These are phyloP conservation scores for Bufo bufo DNA, from an alignment of 2,113 vertebrate genomes.

Conservation along the genomic window DNA sequence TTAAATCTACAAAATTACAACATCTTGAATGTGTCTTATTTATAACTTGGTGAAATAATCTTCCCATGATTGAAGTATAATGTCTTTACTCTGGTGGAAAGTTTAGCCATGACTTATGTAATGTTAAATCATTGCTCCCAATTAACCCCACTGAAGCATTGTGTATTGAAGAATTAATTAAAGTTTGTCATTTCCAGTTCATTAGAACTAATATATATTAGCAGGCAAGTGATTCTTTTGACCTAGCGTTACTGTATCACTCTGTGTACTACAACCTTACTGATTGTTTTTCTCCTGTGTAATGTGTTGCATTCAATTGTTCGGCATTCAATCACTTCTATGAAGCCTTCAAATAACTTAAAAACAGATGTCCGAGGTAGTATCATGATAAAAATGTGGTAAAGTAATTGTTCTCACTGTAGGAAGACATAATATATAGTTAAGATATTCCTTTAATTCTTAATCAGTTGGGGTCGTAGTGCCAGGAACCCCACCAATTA, in stretches of 20 bases:
- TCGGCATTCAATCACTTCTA: too few relatives aligned
- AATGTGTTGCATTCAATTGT: too few relatives aligned
- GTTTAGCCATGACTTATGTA: conserved; percentile 26
- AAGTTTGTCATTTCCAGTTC: conserved; percentile 11
- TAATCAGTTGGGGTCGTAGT: too few relatives aligned
- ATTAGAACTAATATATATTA: conserved; percentile 29
- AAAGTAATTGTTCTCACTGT: too few relatives aligned
- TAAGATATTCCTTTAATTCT: too few relatives aligned
- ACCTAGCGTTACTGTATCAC: conserved; percentile 1
- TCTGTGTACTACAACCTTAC: background rate
- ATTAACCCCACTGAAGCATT: conserved; percentile 16
- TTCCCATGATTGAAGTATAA: conserved; percentile 11
- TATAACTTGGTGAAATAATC: background rate
- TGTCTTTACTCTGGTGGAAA: background rate
- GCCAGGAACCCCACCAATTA: too few relatives aligned
- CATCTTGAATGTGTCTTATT: background rate
- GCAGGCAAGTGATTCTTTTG: background rate
- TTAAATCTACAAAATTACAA: too few relatives aligned
- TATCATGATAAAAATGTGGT: too few relatives aligned
- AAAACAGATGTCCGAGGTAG: too few relatives aligned
- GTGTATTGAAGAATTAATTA: conserved; percentile 8
- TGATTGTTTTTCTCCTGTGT: background rate
- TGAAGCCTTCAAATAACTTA: too few relatives aligned
- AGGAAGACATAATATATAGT: too few relatives aligned
- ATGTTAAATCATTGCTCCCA: conserved; percentile 25